A percentile compares a stretch with the other conserved stretches of the same genome.
These are phyloP conservation scores for Pica pica DNA, from an alignment of 2,113 vertebrate genomes.

Conservation along the genomic window DNA sequence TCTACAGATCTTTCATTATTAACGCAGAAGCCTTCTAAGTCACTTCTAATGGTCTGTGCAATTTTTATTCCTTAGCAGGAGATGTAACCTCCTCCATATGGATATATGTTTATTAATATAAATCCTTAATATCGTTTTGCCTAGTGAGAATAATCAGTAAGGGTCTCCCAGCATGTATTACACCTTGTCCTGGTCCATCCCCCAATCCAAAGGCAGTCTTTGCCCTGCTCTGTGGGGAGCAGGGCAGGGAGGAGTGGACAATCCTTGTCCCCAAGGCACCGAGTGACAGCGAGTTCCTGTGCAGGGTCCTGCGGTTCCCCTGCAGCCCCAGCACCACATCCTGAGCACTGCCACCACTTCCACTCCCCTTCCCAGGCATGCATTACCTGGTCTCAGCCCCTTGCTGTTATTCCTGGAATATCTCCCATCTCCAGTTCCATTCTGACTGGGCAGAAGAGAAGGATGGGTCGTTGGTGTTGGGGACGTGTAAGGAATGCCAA, in stretches of 20 bases:
- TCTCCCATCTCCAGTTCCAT: background rate
- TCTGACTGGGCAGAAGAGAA: background rate
- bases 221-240: background rate
- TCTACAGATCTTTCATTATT: conserved; percentile 57
- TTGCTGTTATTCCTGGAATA: background rate
- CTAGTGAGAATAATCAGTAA: background rate
- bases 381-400: background rate
- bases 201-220: background rate
- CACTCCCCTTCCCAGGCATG: background rate
- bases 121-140: conserved; percentile 34
- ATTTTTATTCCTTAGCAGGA: conserved; percentile 44
- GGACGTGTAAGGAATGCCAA: background rate
- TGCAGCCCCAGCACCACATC: background rate
- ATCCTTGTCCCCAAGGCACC: background rate
- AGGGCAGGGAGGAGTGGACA: background rate
- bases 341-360: background rate
- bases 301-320: background rate
- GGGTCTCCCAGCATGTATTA: background rate
- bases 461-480: background rate
- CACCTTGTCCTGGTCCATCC: background rate
- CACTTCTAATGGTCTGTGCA: conserved; percentile 44
- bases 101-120: conserved; percentile 57
- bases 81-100: conserved; percentile 35
- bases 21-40: conserved; percentile 44
- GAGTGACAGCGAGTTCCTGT: background rate